Base-by-base conservation (phyloP, 2,797 vertebrate species). In the Falco novaeseelandiae region DNA sequence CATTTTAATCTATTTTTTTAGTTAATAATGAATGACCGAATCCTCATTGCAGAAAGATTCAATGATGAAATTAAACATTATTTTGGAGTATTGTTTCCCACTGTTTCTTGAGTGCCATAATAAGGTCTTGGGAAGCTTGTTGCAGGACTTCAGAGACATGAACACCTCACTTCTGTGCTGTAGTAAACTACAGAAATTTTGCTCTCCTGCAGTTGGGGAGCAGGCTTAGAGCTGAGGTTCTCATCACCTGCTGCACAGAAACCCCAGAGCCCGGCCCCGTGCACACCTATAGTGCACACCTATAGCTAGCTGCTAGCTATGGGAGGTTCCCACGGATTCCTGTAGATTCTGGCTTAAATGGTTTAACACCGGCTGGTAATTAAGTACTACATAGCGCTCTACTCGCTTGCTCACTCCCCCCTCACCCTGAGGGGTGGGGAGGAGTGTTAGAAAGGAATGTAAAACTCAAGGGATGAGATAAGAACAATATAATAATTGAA, bases 251-350 rank as follows among this genome's bases (percentile, higher is more conserved):
- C 38, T 91, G 46, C 46, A 70, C 27, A 69, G 80, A 84, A 78
- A 9, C 7, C 20, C 14, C n/a, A 1, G 5, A 36, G 32, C 57
- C 59, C 65, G 52, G 27, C 14, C 30, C 59, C 44, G 27, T 1
- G 1, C 57, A 63, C 8, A 48, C 12, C 0, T 0, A 38, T 46
- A 42, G 46, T 1, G 1, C 57, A 63, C 8, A 48, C 12, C 0
- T 0, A 38, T 46, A 42, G 46, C 38, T 40, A 40, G 38, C 38
- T 40, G 13, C 40, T 40, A 40, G 40, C 34, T 77, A n/a, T 0
- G 61, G 10, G 29, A 42, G 32, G 9, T 77, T 74, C 57, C 32
- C 46, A 48, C 36, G 34, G 23, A 30, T 67, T 82, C 49, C 79
- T 78, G 1, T 3, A 44, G 57, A 48, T 52, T 83, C 30, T 58